Evolutionary conservation across 2,113 vertebrate genomes (phyloP).

Genomic region (Hippocampus zosterae): DNA sequence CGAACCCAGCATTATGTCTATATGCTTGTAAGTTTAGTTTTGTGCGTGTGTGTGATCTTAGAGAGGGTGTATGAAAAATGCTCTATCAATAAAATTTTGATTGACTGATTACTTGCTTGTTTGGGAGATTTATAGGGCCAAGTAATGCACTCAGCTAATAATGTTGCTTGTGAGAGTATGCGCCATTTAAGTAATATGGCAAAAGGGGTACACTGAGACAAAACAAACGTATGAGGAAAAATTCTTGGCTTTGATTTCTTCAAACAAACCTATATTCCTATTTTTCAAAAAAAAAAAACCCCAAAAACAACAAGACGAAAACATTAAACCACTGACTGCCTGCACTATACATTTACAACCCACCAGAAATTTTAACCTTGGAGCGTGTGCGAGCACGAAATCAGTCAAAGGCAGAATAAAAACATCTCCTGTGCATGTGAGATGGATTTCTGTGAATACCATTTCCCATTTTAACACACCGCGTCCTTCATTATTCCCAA

Average conservation of each 20-base stretch:
- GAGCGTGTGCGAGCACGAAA: conserved; percentile 1
- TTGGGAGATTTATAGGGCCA: background rate
- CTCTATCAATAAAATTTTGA: too few relatives aligned
- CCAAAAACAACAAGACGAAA: background rate
- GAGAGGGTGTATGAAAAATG: too few relatives aligned
- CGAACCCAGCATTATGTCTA: too few relatives aligned
- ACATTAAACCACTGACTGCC: conserved; percentile 22
- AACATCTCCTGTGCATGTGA: conserved; percentile 19
- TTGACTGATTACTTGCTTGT: too few relatives aligned
- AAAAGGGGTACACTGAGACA: conserved; percentile 27
- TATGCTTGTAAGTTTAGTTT: too few relatives aligned
- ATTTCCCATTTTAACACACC: conserved; percentile 40
- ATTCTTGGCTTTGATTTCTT: conserved; percentile 37
- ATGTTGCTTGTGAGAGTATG: conserved; percentile 15
- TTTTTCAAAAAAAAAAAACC: conserved; percentile 25
- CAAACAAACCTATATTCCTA: conserved; percentile 37
- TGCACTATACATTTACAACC: conserved; percentile 13
- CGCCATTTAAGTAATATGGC: conserved; percentile 12
- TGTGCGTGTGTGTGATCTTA: too few relatives aligned
- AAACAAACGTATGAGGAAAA: conserved; percentile 40
- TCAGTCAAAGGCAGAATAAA: conserved; percentile 21
- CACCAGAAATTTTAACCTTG: conserved; percentile 31
- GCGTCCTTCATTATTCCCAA: conserved; percentile 39
- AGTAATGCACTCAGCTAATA: conserved; percentile 1
- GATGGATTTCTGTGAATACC: conserved; percentile 4